Evolutionary conservation across 2,797 vertebrate genomes (phyloP).

Genomic region (Hybognathus amarus): DNA sequence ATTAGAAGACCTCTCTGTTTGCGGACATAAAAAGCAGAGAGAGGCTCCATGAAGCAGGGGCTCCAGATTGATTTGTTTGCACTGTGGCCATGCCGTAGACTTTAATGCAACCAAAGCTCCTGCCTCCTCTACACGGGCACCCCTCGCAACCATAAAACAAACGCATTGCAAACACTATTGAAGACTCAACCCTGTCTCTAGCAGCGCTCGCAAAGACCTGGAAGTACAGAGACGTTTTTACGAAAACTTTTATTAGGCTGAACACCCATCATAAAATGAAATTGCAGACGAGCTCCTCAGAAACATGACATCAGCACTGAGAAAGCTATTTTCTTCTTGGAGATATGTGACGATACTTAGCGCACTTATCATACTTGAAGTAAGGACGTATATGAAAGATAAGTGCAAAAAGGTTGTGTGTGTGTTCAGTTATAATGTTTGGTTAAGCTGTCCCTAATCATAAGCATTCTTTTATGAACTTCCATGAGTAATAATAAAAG

Average conservation of each 20-base stretch:
- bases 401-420: constrained; percentile 7
- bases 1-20: constrained; percentile 72
- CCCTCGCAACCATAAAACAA: constrained; percentile 75
- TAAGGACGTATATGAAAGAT: not conserved
- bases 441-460: constrained; percentile 33
- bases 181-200: not conserved
- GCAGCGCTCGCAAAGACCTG: not conserved
- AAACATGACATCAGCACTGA: constrained; percentile 14
- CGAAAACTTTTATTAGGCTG: constrained; percentile 37
- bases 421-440: constrained; percentile 23
- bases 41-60: constrained; percentile 68
- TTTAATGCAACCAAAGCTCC: constrained; percentile 76
- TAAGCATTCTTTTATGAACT: constrained; percentile 22
- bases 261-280: constrained; percentile 19
- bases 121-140: constrained; percentile 76
- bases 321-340: constrained; percentile 37
- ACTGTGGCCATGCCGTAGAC: constrained; percentile 68
- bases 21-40: constrained; percentile 71
- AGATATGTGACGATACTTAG: constrained; percentile 25
- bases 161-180: constrained; percentile 77
- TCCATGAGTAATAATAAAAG: constrained; percentile 13
- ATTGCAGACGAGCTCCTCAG: constrained; percentile 1
- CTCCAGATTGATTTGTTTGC: constrained; percentile 78
- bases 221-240: constrained; percentile 25
- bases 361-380: constrained; percentile 37